Evolutionary conservation across 1,140 invertebrate species (phyloP).

Genomic region (Lutraria rhynchaena): DNA sequence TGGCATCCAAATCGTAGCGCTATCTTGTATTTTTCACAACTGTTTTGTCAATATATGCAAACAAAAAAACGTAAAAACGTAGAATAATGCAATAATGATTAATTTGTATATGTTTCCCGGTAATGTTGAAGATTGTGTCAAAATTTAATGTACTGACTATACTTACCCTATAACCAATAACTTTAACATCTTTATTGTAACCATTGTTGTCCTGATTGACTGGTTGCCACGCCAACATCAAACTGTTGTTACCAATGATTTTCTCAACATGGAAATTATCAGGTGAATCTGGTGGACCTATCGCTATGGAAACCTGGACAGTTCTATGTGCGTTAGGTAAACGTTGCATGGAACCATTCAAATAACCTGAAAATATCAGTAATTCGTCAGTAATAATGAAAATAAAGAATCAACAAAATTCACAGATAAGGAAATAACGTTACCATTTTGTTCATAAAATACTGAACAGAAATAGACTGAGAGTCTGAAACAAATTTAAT

Average conservation of each 20-base stretch:
- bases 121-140: neutral
- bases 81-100: neutral
- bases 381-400: too few relatives aligned
- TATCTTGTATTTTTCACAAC: too few relatives aligned
- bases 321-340: conserved; percentile 6
- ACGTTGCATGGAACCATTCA: neutral
- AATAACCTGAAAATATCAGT: conserved; percentile 16
- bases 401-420: too few relatives aligned
- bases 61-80: neutral
- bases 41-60: too few relatives aligned
- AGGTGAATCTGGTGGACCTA: conserved; percentile 65
- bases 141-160: neutral
- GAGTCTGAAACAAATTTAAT: too few relatives aligned
- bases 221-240: conserved; percentile 75
- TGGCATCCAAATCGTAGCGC: too few relatives aligned
- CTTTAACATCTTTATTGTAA: conserved; percentile 67
- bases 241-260: conserved; percentile 67
- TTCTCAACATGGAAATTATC: conserved; percentile 68
- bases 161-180: conserved; percentile 74
- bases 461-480: too few relatives aligned
- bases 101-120: neutral
- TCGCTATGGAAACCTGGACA: conserved; percentile 5
- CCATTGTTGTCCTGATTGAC: conserved; percentile 65
- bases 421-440: too few relatives aligned
- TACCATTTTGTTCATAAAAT: too few relatives aligned